Evolutionary conservation across 2,888 invertebrate genomes (phyloP).

Genomic region (Horisme vitalbata): DNA sequence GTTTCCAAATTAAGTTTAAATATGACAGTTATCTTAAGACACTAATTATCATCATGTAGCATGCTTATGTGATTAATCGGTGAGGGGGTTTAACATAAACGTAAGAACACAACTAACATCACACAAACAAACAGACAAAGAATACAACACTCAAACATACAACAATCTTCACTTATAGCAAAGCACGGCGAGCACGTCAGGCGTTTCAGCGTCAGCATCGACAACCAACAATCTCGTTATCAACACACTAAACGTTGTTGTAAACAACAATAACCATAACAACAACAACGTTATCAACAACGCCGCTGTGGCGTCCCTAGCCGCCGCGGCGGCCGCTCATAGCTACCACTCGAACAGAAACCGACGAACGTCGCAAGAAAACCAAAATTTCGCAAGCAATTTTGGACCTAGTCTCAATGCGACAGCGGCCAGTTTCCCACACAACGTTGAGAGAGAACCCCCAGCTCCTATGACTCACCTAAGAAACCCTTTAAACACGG

Average conservation of each 20-base stretch:
- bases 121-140: conserved; percentile 12
- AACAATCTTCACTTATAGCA: conserved; percentile 48
- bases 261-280: conserved; percentile 80
- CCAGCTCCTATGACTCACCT: conserved; percentile 77
- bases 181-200: conserved; percentile 73
- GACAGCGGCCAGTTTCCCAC: conserved; percentile 66
- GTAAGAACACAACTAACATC: conserved; percentile 13
- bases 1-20: too few relatives aligned
- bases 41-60: conserved; percentile 25
- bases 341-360: conserved; percentile 76
- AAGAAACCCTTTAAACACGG: conserved; percentile 68
- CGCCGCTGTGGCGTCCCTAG: conserved; percentile 76
- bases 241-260: conserved; percentile 79
- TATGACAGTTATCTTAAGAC: background rate
- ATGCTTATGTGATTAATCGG: conserved; percentile 23
- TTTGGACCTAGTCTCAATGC: conserved; percentile 77
- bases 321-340: conserved; percentile 77
- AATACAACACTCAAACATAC: background rate
- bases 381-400: conserved; percentile 67
- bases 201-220: conserved; percentile 63
- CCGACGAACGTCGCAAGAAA: conserved; percentile 74
- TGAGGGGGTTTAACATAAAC: conserved; percentile 22
- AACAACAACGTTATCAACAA: conserved; percentile 80
- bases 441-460: conserved; percentile 70
- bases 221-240: conserved; percentile 80